phyloP scores from a whole-genome alignment of 2,797 vertebrate genomes.

The Sylvia borin region DNA sequence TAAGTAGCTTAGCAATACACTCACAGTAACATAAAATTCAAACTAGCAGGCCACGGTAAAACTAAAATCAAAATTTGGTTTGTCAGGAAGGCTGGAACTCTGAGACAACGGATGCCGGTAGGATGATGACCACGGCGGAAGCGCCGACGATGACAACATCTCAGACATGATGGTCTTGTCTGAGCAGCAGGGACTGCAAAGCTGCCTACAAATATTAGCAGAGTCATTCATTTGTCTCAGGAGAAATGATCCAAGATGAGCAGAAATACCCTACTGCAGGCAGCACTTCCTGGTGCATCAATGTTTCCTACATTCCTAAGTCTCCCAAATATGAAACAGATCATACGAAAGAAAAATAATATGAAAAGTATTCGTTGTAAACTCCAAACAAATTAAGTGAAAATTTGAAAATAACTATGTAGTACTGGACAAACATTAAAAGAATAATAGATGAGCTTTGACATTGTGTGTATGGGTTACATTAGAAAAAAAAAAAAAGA shows the following conservation, averaged over 20 bases:
- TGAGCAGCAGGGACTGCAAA: constrained; percentile 12
- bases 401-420: constrained; percentile 51
- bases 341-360: constrained; percentile 9
- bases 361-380: constrained; percentile 35
- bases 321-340: constrained; percentile 61
- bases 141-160: not conserved
- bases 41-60: not conserved
- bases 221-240: constrained; percentile 32
- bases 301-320: constrained; percentile 53
- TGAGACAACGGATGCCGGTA: fast-evolving
- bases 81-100: not conserved
- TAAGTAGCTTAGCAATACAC: not conserved
- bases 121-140: fast-evolving
- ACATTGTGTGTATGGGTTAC: constrained; percentile 23
- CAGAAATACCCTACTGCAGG: constrained; percentile 29
- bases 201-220: not conserved
- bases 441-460: constrained; percentile 34
- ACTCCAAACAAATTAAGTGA: constrained; percentile 58
- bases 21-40: not conserved
- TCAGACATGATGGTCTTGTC: not conserved
- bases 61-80: too few species aligned
- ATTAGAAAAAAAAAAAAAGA: not conserved
- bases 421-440: constrained; percentile 50
- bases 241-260: constrained; percentile 56
- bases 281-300: constrained; percentile 44